Evolutionary conservation across 2,888 invertebrate species (phyloP).

Genomic region (Pollenia griseotomentosa): DNA sequence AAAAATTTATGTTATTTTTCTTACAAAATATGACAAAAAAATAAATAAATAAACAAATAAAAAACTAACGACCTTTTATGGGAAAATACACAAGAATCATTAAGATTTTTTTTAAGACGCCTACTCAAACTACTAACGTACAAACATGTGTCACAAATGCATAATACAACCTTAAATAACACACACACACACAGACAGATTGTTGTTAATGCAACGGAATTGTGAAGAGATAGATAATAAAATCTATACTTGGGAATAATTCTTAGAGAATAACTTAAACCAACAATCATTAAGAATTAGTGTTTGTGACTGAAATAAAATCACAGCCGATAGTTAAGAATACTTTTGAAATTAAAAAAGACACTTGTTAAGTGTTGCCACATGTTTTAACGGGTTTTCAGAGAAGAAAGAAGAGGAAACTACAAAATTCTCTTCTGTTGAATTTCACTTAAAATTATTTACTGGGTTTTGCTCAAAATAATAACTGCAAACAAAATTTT

Average conservation of each 20-base stretch:
- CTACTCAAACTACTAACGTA: conserved; percentile 29
- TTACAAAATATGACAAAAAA: neutral
- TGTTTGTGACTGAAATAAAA: conserved; percentile 5
- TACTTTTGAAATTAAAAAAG: neutral
- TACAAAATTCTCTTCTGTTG: too few relatives aligned
- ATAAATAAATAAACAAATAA: conserved; percentile 42
- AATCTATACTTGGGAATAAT: conserved; percentile 6
- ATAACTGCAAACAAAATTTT: too few relatives aligned
- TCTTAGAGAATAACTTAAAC: neutral
- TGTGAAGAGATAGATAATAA: neutral
- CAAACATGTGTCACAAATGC: conserved; percentile 35
- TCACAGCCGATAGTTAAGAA: conserved; percentile 39
- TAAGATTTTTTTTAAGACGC: conserved; percentile 42
- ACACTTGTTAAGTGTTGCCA: conserved; percentile 31
- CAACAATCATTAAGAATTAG: conserved; percentile 11
- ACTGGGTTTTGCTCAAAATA: too few relatives aligned
- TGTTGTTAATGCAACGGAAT: neutral
- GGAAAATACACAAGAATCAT: conserved; percentile 51
- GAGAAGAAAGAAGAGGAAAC: neutral
- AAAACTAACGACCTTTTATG: conserved; percentile 53
- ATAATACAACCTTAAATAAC: neutral
- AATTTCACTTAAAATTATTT: too few relatives aligned
- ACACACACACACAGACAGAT: neutral
- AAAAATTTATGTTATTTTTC: conserved; percentile 47
- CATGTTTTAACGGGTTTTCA: neutral